These are phyloP conservation scores for Pimpla rufipes DNA, from an alignment of 2,888 invertebrate genomes.

Conservation along the genomic window DNA sequence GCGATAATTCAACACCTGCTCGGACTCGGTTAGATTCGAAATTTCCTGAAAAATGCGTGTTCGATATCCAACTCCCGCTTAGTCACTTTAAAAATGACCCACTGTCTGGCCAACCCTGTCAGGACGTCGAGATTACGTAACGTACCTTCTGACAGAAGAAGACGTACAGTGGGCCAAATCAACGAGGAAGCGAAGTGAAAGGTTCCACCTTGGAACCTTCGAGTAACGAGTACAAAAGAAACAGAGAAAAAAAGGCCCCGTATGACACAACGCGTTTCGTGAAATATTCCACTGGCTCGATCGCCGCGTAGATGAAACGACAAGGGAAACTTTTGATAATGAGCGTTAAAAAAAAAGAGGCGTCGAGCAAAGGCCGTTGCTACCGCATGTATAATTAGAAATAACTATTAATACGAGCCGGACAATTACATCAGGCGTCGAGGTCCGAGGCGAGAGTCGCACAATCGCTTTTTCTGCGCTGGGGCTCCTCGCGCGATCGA, in stretches of 20 bases:
- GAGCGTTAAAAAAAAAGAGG: conserved; percentile 8
- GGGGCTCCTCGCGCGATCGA: conserved; percentile 15
- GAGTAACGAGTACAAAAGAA: neutral
- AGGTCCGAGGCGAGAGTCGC: conserved; percentile 13
- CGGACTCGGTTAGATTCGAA: too few relatives aligned
- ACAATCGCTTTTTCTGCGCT: conserved; percentile 21
- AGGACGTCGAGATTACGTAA: too few relatives aligned
- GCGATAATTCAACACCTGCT: too few relatives aligned
- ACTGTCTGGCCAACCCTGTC: too few relatives aligned
- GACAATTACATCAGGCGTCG: conserved; percentile 43
- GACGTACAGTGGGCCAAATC: too few relatives aligned
- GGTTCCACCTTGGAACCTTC: neutral
- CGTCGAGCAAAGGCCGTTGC: conserved; percentile 35
- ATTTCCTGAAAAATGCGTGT: too few relatives aligned
- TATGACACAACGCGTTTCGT: neutral
- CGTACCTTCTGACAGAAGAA: too few relatives aligned
- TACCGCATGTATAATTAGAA: conserved; percentile 31
- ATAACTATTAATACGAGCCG: conserved; percentile 42
- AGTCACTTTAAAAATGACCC: too few relatives aligned
- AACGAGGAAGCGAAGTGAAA: neutral
- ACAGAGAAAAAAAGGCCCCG: neutral
- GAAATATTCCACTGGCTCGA: neutral
- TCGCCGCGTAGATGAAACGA: neutral
- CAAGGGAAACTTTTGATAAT: conserved; percentile 11
- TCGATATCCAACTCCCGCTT: too few relatives aligned